Evolutionary conservation across 2,113 vertebrate species (phyloP).

Genomic region (Cisticola juncidis): DNA sequence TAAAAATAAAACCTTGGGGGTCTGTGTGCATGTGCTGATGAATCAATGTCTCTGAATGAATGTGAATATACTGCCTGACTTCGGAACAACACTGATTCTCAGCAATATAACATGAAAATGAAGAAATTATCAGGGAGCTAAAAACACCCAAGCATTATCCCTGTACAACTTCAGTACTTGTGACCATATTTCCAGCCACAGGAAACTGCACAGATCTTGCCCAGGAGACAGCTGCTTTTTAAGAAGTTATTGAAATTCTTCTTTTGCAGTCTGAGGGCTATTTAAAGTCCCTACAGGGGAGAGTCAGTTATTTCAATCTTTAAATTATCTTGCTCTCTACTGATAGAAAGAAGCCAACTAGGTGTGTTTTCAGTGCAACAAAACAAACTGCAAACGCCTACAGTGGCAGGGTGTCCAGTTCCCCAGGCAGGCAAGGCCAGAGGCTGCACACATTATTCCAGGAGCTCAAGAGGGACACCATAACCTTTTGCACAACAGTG

Average conservation of each 20-base stretch:
- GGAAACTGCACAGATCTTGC: not conserved
- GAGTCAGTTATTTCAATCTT: not conserved
- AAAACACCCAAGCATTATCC: not conserved
- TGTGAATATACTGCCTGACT: not conserved
- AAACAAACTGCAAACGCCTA: not conserved
- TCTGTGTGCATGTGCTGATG: not conserved
- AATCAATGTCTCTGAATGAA: not conserved
- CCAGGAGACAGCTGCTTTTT: not conserved
- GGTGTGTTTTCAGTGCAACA: not conserved
- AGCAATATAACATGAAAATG: not conserved
- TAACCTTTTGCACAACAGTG: not conserved
- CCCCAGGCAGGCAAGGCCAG: not conserved
- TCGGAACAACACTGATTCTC: not conserved
- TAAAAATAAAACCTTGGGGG: not conserved
- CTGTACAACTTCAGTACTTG: not conserved
- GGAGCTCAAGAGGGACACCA: not conserved
- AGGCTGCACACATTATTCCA: not conserved
- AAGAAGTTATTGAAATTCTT: not conserved
- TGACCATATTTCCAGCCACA: not conserved
- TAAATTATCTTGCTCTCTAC: not conserved
- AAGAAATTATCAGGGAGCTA: not conserved
- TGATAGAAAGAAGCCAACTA: not conserved
- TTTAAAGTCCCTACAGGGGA: not conserved
- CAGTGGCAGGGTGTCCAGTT: accelerated
- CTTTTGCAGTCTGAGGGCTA: not conserved